phyloP scores from a whole-genome alignment of 2,888 invertebrate genomes.

The Agrotis ipsilon region DNA sequence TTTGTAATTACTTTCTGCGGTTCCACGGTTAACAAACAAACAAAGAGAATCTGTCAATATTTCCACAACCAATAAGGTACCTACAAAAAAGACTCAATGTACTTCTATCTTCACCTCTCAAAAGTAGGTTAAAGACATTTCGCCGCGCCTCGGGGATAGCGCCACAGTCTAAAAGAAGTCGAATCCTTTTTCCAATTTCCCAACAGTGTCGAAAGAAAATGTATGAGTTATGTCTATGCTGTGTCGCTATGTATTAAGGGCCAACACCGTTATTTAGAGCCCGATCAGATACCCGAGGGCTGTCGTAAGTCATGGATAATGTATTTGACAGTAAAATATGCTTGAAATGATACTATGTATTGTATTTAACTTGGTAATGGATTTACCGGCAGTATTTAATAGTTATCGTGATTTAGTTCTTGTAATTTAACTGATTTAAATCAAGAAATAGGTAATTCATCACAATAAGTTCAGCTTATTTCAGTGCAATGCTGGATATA shows the following conservation, averaged over 20 bases:
- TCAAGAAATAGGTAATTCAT: neutral
- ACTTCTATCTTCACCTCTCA: constrained; percentile 35
- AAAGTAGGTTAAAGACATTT: constrained; percentile 57
- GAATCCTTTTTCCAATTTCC: neutral
- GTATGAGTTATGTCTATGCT: constrained; percentile 39
- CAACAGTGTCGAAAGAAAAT: constrained; percentile 12
- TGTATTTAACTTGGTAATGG: constrained; percentile 48
- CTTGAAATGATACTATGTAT: constrained; percentile 55
- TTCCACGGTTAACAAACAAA: constrained; percentile 3
- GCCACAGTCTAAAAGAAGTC: constrained; percentile 43
- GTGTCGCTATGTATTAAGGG: constrained; percentile 51
- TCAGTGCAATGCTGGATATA: too few species aligned
- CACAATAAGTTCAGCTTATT: too few species aligned
- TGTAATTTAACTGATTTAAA: neutral
- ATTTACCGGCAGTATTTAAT: constrained; percentile 1
- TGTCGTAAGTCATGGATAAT: constrained; percentile 66
- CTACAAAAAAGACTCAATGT: constrained; percentile 29
- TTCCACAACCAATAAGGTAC: constrained; percentile 8
- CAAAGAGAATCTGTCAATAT: constrained; percentile 14
- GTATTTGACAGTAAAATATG: constrained; percentile 70
- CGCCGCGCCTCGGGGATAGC: constrained; percentile 18
- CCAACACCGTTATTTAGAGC: constrained; percentile 57
- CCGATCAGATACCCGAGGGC: constrained; percentile 64
- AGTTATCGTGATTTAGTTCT: neutral
- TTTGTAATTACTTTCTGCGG: neutral